Conservation (phyloP, 2,888 invertebrate species). For the Exephanes ischioxanthus region DNA sequence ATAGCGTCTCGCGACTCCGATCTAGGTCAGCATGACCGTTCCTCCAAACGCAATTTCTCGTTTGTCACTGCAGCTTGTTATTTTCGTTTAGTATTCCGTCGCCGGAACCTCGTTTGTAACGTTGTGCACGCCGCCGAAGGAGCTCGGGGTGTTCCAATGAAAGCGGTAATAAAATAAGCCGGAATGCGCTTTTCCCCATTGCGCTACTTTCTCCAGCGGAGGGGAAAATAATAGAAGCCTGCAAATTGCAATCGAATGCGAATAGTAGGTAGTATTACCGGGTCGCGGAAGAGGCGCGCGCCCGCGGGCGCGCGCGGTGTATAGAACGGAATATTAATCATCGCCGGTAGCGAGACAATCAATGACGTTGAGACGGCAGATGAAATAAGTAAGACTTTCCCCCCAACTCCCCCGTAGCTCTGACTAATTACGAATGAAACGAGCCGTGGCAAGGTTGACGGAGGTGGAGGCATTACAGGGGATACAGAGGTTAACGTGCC, state of each 20-base stretch:
- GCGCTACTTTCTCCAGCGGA: conserved; percentile 19
- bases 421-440: conserved; percentile 12
- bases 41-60: neutral
- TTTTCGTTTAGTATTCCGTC: conserved; percentile 24
- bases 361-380: neutral
- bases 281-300: neutral
- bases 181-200: conserved; percentile 19
- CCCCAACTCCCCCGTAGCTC: neutral
- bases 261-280: neutral
- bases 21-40: conserved; percentile 7
- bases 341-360: neutral
- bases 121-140: conserved; percentile 11
- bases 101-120: conserved; percentile 23
- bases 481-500: conserved; percentile 10
- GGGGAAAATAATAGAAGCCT: neutral
- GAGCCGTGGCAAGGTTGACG: conserved; percentile 30
- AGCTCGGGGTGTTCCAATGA: conserved; percentile 11
- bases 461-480: conserved; percentile 3
- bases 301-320: neutral
- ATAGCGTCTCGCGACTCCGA: neutral
- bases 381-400: neutral
- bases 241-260: conserved; percentile 41
- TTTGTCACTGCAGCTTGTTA: conserved; percentile 15
- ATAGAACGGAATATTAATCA: conserved; percentile 33
- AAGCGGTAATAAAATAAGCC: conserved; percentile 24